Conservation (phyloP, 1,140 invertebrate species). For the Drosophila lacertosa region DNA sequence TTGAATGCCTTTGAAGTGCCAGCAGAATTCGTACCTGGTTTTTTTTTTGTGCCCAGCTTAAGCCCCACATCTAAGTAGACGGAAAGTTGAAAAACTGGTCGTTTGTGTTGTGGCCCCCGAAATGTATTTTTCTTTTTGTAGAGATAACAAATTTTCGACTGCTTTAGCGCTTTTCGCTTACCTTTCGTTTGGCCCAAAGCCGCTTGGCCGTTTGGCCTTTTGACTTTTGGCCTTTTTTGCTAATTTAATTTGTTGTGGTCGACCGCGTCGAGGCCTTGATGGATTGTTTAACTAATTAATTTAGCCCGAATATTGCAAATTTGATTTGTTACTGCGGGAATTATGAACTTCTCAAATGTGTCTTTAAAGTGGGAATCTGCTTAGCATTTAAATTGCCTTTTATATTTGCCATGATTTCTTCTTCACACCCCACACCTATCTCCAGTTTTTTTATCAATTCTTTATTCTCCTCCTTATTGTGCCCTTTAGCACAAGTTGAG, state of each 20-base stretch:
- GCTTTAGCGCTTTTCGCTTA: slow-evolving; percentile 26
- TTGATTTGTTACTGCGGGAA: slow-evolving; percentile 44
- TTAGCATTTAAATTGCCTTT: slow-evolving; percentile 75
- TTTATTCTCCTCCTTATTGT: slow-evolving; percentile 27
- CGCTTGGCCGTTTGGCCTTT: slow-evolving; percentile 5
- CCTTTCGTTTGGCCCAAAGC: slow-evolving; percentile 29
- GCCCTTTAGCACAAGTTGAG: slow-evolving; percentile 20
- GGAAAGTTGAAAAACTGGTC: slow-evolving; percentile 7
- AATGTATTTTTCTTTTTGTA: slow-evolving; percentile 9
- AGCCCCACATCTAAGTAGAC: slow-evolving; percentile 30
- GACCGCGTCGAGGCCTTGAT: slow-evolving; percentile 44
- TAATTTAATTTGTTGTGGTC: slow-evolving; percentile 49
- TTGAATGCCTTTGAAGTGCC: slow-evolving; percentile 53
- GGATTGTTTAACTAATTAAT: slow-evolving; percentile 74
- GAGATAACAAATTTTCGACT: slow-evolving; percentile 20
- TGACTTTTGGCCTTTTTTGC: slow-evolving; percentile 13
- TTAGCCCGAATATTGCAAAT: slow-evolving; percentile 56
- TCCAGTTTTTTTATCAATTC: too few species aligned
- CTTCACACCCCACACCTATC: too few species aligned
- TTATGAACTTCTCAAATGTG: slow-evolving; percentile 60
- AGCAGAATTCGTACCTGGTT: slow-evolving; percentile 12
- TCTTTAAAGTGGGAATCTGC: slow-evolving; percentile 50
- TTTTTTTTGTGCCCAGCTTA: slow-evolving; percentile 47
- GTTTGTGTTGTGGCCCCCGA: slow-evolving; percentile 4
- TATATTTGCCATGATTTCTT: slow-evolving; percentile 50